phyloP scores from a whole-genome alignment of 1,140 invertebrate genomes.

The Caenorhabditis tropicalis region DNA sequence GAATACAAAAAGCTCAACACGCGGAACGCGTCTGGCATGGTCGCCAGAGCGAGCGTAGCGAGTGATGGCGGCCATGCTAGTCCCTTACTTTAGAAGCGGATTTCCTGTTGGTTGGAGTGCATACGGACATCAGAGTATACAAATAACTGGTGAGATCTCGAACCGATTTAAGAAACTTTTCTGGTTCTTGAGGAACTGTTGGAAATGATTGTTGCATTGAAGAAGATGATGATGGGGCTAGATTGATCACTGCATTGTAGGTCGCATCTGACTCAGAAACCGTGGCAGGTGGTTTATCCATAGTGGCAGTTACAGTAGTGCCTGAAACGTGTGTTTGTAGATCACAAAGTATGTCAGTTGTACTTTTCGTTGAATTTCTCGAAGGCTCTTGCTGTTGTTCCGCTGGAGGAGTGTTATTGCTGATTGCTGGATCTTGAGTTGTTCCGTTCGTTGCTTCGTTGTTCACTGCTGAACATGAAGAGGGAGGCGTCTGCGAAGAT shows the following conservation, averaged over 20 bases:
- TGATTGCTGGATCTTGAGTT: background rate
- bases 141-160: background rate
- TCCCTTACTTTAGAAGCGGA: background rate
- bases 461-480: background rate
- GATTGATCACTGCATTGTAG: background rate
- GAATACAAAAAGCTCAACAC: too few species aligned
- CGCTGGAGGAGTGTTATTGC: background rate
- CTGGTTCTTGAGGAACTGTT: background rate
- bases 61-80: too few species aligned
- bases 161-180: background rate
- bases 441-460: background rate
- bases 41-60: too few species aligned
- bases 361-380: background rate
- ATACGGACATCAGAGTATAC: background rate
- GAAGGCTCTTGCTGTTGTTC: background rate
- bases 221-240: background rate
- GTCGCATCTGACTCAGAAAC: background rate
- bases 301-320: too few species aligned
- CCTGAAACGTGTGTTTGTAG: too few species aligned
- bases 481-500: background rate
- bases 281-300: too few species aligned
- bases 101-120: constrained; percentile 2
- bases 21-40: too few species aligned
- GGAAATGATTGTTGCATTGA: background rate
- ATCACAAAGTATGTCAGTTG: background rate